Evolutionary conservation across 2,888 invertebrate genomes (phyloP), one percentile per base, ranked within the genome.

Genomic region (Sesia apiformis): DNA sequence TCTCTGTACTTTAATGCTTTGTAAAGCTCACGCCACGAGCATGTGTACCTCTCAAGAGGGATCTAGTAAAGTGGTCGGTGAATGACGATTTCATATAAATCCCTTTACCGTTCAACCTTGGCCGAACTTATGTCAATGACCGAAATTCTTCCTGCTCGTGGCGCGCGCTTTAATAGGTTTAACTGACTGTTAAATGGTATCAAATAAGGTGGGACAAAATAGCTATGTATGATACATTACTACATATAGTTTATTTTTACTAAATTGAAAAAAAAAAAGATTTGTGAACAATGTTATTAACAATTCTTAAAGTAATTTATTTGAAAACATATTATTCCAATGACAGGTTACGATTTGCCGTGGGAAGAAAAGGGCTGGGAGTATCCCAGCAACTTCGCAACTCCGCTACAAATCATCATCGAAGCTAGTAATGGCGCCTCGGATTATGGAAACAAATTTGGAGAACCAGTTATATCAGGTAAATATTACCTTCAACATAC

Each of bases 401-500:
- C 92, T 1, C 97, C 99, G 0, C 82, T 97, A 7, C 95, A 97
- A 76, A 94, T 99, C 51, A 93, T 97, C 38, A 93, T 99, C 40
- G 97, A 98, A 81, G 99, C 98, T 0, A 98, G 97, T 77, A 97
- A 99, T 77, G 99, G 99, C 2, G 99, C 98, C 3, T 98, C 98
- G 0, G 99, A 99, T 79, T 99, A 99, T 80, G 99, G 99, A 4
- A 99, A 99, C 82, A 99, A 99, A 87, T 99, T 99, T 84, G 99
- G 98, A 0, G 99, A 99, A 78, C 99, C 99, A 0, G 92, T 99
- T 0, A 92, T 99, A 60, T 74, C 84, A 65, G 88, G 88, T 84
- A 73, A 23, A 23, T 23, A 23, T 23, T 23, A 23, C 23, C 23
- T 23, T 23, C 23, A 23, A 23, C 2, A 23, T 23, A 23, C 23